A percentile compares a stretch with the other conserved stretches of the same genome.
These are phyloP conservation scores for Tipula lateralis DNA, from an alignment of 2,888 invertebrate species.

Conservation along the genomic window DNA sequence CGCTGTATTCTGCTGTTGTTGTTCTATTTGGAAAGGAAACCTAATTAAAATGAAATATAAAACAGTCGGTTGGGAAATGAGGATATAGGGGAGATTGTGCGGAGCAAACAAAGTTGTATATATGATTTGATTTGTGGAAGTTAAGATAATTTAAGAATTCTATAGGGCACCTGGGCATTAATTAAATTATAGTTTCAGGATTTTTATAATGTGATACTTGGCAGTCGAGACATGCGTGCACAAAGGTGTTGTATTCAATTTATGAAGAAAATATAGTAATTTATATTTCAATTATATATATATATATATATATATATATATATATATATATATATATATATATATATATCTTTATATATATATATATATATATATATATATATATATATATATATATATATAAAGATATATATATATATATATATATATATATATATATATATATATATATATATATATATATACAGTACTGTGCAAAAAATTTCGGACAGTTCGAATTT, in stretches of 20 bases:
- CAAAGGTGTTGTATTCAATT: not conserved
- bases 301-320: too few species aligned
- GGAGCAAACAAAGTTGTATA: not conserved
- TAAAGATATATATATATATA: too few species aligned
- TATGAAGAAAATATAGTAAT: not conserved
- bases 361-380: too few species aligned
- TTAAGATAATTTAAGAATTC: slow-evolving; percentile 2
- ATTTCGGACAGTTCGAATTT: too few species aligned
- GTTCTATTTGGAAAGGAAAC: not conserved
- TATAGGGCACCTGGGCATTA: not conserved
- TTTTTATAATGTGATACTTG: not conserved
- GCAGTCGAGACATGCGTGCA: not conserved
- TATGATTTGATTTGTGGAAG: not conserved
- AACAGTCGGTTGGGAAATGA: not conserved
- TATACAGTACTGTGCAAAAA: too few species aligned
- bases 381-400: too few species aligned
- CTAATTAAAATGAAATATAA: slow-evolving; percentile 19
- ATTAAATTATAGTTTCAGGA: not conserved
- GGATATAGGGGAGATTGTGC: not conserved
- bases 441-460: too few species aligned
- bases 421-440: too few species aligned
- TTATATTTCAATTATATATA: not conserved
- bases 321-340: too few species aligned
- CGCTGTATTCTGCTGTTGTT: not conserved
- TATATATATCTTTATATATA: too few species aligned